These are phyloP conservation scores for Otolemur garnettii DNA, from an alignment of 2,113 vertebrate genomes.

Conservation along the genomic window DNA sequence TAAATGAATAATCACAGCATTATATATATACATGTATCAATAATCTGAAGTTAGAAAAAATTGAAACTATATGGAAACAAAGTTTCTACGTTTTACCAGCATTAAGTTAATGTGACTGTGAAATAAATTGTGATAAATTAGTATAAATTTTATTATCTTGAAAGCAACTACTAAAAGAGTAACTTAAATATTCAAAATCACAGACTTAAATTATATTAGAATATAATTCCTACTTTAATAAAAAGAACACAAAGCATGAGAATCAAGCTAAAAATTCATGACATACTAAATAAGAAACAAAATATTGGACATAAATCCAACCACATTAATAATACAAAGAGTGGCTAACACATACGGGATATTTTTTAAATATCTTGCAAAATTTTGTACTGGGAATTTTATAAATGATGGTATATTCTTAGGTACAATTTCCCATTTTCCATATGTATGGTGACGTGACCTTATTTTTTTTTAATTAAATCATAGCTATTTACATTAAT, in stretches of 20 bases:
- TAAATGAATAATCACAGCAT: neutral
- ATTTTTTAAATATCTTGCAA: no score
- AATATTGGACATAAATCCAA: neutral
- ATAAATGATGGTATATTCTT: no score
- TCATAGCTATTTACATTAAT: no score
- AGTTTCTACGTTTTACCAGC: neutral
- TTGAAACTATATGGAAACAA: neutral
- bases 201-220: neutral
- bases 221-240: neutral
- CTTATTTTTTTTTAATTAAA: no score
- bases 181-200: neutral
- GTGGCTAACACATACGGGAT: no score
- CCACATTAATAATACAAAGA: neutral
- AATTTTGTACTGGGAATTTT: no score
- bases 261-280: neutral
- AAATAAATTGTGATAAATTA: neutral
- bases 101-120: neutral
- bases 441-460: no score
- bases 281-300: neutral
- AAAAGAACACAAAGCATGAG: neutral
- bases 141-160: no score
- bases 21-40: neutral
- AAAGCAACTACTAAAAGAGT: neutral
- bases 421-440: no score
- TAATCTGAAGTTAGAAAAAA: neutral